Evolutionary conservation across 2,113 vertebrate genomes (phyloP).

Genomic region (Petroica traversi): DNA sequence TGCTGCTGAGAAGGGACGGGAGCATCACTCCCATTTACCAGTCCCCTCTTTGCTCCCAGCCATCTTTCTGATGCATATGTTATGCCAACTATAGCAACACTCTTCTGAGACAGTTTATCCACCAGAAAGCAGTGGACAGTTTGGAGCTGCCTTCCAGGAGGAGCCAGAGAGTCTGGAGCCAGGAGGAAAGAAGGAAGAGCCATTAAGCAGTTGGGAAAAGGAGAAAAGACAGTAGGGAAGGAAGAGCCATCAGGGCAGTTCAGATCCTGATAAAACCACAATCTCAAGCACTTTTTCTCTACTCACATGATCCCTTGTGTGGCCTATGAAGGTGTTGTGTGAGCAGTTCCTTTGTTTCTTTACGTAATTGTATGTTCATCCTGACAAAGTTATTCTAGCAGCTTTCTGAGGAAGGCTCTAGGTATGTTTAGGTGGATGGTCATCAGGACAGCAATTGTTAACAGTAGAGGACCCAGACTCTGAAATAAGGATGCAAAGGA

Average conservation of each 20-base stretch:
- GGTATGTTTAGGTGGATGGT: not conserved
- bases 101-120: not conserved
- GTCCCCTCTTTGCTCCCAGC: not conserved
- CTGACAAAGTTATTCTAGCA: not conserved
- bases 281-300: not conserved
- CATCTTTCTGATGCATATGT: not conserved
- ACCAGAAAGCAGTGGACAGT: not conserved
- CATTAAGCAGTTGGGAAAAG: accelerated
- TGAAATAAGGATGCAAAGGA: not conserved
- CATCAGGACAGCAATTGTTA: not conserved
- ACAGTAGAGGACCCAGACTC: not conserved
- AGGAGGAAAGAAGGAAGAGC: not conserved
- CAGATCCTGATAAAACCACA: not conserved
- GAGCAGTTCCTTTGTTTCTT: not conserved
- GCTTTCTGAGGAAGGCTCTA: not conserved
- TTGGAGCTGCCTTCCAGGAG: not conserved
- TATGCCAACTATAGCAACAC: not conserved
- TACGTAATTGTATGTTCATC: not conserved
- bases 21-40: not conserved
- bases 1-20: not conserved
- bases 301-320: not conserved
- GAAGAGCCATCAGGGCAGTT: not conserved
- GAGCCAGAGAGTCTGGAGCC: not conserved
- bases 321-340: not conserved
- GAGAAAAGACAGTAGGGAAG: not conserved